Conservation (phyloP, 2,797 vertebrate genomes). For the Arrhamphus sclerolepis region DNA sequence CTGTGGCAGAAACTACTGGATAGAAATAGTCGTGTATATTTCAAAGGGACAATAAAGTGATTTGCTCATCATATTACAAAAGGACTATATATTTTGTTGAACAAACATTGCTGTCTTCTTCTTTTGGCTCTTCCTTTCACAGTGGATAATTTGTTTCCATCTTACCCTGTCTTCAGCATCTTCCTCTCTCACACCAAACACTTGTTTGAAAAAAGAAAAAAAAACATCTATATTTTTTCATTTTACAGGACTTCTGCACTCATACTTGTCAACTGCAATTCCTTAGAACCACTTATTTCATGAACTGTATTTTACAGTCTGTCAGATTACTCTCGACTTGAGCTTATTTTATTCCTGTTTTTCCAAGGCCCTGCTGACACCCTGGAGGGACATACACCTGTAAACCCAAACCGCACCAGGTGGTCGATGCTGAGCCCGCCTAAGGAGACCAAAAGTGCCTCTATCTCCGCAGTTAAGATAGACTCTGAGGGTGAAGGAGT, state of each 20-base stretch:
- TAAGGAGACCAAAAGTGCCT: slow-evolving; percentile 62
- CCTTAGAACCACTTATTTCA: slow-evolving; percentile 14
- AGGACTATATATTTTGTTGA: no score
- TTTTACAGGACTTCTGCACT: slow-evolving; percentile 2
- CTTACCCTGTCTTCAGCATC: no score
- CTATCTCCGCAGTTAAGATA: slow-evolving; percentile 66
- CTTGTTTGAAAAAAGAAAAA: no score
- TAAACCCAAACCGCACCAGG: slow-evolving; percentile 63
- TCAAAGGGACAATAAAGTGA: no score
- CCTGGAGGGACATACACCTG: slow-evolving; percentile 66
- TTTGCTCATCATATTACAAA: no score
- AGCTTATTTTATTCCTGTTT: slow-evolving; percentile 27
- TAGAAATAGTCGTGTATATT: no score
- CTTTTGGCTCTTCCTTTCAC: no score
- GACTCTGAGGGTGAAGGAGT: slow-evolving; percentile 53
- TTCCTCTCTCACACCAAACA: no score
- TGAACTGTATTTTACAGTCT: slow-evolving; percentile 19
- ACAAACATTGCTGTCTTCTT: no score
- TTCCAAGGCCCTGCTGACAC: slow-evolving; percentile 32
- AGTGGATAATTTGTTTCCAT: no score
- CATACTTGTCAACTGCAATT: slow-evolving; percentile 27
- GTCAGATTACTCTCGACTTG: slow-evolving; percentile 39
- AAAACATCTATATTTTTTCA: slow-evolving; percentile 9
- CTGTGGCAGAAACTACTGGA: slow-evolving; percentile 15
- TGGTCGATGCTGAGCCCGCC: slow-evolving; percentile 57